phyloP scores from a whole-genome alignment of 1,140 invertebrate species.

The Hesperophylax magnus region DNA sequence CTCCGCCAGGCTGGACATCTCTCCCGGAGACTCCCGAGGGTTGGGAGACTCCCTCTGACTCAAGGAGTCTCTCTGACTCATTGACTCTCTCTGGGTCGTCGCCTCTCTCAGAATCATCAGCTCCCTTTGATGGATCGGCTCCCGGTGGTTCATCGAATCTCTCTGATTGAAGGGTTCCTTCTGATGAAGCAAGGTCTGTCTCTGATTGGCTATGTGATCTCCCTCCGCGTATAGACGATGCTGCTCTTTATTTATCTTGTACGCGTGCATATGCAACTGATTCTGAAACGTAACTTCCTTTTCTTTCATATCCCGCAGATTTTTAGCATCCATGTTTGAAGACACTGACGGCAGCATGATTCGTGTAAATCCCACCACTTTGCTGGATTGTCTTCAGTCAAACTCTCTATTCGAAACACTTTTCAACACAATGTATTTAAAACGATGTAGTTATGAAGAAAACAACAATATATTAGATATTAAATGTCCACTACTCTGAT shows the following conservation, averaged over 20 bases:
- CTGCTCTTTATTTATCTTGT: not conserved
- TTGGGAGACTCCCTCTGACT: not conserved
- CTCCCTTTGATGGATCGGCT: not conserved
- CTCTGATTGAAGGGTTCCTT: conserved; percentile 2
- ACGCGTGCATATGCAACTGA: not conserved
- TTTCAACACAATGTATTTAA: too few relatives aligned
- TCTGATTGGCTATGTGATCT: not conserved
- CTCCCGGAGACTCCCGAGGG: not conserved
- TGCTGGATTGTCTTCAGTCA: too few relatives aligned
- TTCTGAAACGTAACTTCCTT: not conserved
- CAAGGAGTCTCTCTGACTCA: not conserved
- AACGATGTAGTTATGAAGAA: too few relatives aligned
- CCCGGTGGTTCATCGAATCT: not conserved
- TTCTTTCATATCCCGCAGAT: conserved; percentile 13
- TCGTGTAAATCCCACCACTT: too few relatives aligned
- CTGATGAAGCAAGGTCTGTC: not conserved
- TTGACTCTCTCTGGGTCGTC: not conserved
- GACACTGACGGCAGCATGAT: conserved; percentile 1
- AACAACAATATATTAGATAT: too few relatives aligned
- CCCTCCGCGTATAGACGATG: not conserved
- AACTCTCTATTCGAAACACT: too few relatives aligned
- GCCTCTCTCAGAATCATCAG: not conserved
- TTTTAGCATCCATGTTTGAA: conserved; percentile 3
- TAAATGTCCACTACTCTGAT: too few relatives aligned
- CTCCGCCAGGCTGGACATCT: not conserved